Evolutionary conservation across 1,140 invertebrate species (phyloP), one percentile per base, ranked within the genome.

Genomic region (Cotesia typhae): DNA sequence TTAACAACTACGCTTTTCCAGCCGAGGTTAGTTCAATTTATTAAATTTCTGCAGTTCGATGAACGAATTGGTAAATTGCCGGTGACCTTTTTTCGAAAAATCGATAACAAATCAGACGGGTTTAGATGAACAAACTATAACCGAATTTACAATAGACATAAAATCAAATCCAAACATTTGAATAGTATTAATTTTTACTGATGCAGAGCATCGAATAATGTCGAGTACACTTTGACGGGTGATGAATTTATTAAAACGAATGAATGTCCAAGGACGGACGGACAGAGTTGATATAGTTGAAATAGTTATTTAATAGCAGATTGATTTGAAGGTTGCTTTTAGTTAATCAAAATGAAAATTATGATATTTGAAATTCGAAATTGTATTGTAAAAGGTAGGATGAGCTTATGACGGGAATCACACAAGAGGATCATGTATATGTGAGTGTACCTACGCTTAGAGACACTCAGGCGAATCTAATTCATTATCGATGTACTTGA

Each of bases 1-100:
- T 99, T 71, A 93, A 96, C 76, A 94, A 96, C 68, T 94, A 96
- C 77, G 91, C 95, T 36, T 99, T 98, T 88, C 96, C 97, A 28
- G 96, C 94, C 55, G 97, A 98, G 91, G 96, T 98, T 83, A 90
- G 78, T 80, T 4, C 5, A 38, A 7, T 38, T 17, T 52, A 37
- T 66, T 57, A 14, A 10, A 59, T 35, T 20, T 68, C 52, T 14
- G 1, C 36, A 17, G 17, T 37, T 17, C 2, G 4, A 17, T 14
- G 12, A 10, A 65, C 36, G 36, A 37, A 20, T 74, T 68, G 70
- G 76, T 76, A 74, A 65, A 28, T 38, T 53, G 75, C 71, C 55
- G 36, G 41, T 55, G 28, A 14, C 14, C 17, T 17, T 17, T 17
- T 17, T 17, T 14, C 0, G 55, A 17, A 59, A 59, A 10, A 59